A percentile compares a stretch with the other conserved stretches of the same genome.
Conservation (phyloP, 1,140 invertebrate species). For the Ceratina japonica region DNA sequence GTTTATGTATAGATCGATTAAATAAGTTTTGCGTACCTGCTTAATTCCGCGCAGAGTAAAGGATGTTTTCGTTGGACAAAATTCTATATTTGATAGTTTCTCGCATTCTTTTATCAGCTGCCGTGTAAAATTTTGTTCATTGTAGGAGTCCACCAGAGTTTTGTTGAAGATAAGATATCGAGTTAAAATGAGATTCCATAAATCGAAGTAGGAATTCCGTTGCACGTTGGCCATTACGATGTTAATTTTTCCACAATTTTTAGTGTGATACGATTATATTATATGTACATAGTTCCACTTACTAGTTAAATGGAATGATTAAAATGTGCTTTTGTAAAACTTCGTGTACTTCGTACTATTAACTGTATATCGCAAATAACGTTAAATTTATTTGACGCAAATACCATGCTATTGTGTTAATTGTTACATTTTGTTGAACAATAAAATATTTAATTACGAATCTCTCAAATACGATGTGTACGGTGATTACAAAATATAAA, state of each 20-base stretch:
- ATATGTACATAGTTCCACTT: too few relatives aligned
- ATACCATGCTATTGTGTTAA: constrained; percentile 56
- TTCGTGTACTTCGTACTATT: constrained; percentile 33
- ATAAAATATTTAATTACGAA: constrained; percentile 72
- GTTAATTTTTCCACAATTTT: constrained; percentile 9
- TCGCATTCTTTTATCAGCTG: not conserved
- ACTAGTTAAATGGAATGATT: constrained; percentile 23
- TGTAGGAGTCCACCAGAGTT: not conserved
- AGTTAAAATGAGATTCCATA: not conserved
- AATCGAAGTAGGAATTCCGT: not conserved
- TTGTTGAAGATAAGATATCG: not conserved
- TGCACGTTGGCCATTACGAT: constrained; percentile 3
- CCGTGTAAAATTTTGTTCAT: constrained; percentile 11
- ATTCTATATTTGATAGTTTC: not conserved
- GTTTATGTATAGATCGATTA: constrained; percentile 39
- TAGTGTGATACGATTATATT: constrained; percentile 31
- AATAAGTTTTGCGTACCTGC: constrained; percentile 72
- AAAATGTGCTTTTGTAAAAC: constrained; percentile 36
- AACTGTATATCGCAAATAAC: constrained; percentile 35
- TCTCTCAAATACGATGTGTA: not conserved
- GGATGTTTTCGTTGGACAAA: not conserved
- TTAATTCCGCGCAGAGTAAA: constrained; percentile 62
- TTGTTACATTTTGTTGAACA: constrained; percentile 74
- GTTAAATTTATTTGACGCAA: constrained; percentile 50
- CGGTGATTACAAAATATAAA: not conserved